Base-by-base conservation (phyloP, 2,797 vertebrate species). In the Mareca penelope region DNA sequence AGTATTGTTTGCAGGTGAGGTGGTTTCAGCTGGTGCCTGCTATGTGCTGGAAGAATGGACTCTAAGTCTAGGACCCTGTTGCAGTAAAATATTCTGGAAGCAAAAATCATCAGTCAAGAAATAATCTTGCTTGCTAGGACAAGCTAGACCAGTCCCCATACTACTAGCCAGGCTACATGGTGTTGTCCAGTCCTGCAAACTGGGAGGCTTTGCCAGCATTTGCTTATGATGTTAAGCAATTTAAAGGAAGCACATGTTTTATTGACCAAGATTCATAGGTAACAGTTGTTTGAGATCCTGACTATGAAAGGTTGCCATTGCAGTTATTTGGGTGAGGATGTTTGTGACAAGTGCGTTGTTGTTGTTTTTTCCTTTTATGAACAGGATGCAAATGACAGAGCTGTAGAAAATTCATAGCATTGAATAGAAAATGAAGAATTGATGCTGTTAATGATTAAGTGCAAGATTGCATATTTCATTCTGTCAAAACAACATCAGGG, bases 391-490 rank as follows among this genome's bases (percentile, higher is more conserved):
- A 67, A 5, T 77, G 56, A 40, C 48, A 31, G 73, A 80, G 67
- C 56, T 69, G 24, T 21, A 31, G 57, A 64, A 87, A 67, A 72
- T 68, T 86, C 60, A 35, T 44, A 46, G 19, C 26, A 13, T 40
- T 18, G 40, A 80, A 21, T 80, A 68, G 65, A 61, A 92, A 93
- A 85, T 78, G 3, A 88, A 50, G 29, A 37, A 82, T 92, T 91
- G 64, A 10, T 21, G 19, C 57, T 77, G 61, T 46, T 61, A 24
- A 28, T 71, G 59, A 68, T 75, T 10, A 71, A 57, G 50, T 71
- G 44, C 3, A 9, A 91, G 65, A 59, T 85, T 18, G 4, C 44
- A 28, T 64, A 8, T 69, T 78, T 37, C 33, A 21, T 80, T 89
- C 59, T 93, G 72, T 78, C 76, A 60, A 23, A 89, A 67, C 33